Percentiles rank a stretch among this genome's conserved stretches.
These are phyloP conservation scores for Ridgeia piscesae DNA, from an alignment of 1,140 invertebrate genomes.

Conservation along the genomic window DNA sequence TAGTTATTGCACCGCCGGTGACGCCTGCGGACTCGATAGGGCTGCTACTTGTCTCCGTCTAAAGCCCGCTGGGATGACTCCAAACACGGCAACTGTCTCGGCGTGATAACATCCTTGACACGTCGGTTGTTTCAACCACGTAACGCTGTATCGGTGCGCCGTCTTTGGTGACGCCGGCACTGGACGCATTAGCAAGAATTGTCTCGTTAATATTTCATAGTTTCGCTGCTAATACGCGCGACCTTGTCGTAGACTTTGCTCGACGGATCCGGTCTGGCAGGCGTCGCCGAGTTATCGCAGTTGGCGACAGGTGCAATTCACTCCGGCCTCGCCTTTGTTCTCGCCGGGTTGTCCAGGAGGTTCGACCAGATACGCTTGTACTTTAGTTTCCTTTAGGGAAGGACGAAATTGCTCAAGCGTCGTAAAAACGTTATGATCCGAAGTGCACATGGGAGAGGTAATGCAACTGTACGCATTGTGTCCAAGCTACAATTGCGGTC, in stretches of 20 bases:
- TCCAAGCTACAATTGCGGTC: no score
- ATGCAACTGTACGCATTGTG: no score
- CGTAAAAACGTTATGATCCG: not conserved
- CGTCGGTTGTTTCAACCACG: not conserved
- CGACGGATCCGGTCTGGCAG: not conserved
- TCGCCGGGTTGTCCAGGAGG: not conserved
- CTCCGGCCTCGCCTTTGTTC: not conserved
- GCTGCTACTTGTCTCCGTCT: not conserved
- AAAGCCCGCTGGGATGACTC: not conserved
- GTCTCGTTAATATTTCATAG: not conserved
- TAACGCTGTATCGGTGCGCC: not conserved
- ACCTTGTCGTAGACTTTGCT: constrained; percentile 2
- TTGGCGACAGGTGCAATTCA: not conserved
- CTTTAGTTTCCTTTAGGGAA: not conserved
- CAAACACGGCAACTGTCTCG: not conserved
- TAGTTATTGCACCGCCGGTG: not conserved
- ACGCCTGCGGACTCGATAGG: not conserved
- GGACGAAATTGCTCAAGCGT: not conserved
- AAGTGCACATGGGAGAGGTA: not conserved
- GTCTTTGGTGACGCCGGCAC: not conserved
- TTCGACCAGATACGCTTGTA: not conserved
- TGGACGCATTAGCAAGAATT: not conserved
- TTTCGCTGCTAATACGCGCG: not conserved
- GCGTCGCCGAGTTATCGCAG: not conserved
- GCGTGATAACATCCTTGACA: not conserved